These are phyloP conservation scores for Nymphalis polychloros DNA, from an alignment of 2,888 invertebrate species.

Conservation along the genomic window DNA sequence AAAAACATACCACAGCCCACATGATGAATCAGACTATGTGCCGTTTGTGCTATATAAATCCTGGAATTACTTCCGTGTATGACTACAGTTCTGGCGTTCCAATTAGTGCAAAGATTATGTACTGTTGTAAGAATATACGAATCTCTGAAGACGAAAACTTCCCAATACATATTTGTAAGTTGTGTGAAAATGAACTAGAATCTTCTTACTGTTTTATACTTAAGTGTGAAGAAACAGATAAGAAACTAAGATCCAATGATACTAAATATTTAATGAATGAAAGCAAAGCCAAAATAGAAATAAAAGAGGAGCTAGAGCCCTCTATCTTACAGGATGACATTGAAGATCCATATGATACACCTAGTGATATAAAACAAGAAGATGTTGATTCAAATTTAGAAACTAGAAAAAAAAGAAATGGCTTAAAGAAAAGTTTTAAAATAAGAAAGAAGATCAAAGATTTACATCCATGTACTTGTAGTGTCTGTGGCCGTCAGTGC, in stretches of 20 bases:
- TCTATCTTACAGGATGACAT: constrained; percentile 39
- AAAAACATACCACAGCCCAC: neutral
- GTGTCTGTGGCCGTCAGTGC: constrained; percentile 54
- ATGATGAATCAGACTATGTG: constrained; percentile 55
- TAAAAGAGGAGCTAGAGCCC: constrained; percentile 51
- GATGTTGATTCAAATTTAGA: neutral
- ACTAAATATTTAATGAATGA: constrained; percentile 20
- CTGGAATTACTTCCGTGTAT: constrained; percentile 54
- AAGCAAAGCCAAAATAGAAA: constrained; percentile 45
- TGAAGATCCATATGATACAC: constrained; percentile 26
- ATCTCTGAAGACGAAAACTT: constrained; percentile 57
- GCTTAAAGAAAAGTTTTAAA: constrained; percentile 6
- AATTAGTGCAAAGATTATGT: constrained; percentile 54
- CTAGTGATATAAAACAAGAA: constrained; percentile 19
- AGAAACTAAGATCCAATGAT: constrained; percentile 48
- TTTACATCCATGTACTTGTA: constrained; percentile 45
- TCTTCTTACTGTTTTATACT: constrained; percentile 56
- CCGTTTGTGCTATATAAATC: constrained; percentile 57
- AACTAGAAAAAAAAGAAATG: neutral
- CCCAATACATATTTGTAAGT: constrained; percentile 54
- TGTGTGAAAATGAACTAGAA: constrained; percentile 54
- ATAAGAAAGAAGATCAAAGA: constrained; percentile 23
- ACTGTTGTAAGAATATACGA: constrained; percentile 57
- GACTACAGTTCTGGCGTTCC: constrained; percentile 41
- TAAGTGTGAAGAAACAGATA: constrained; percentile 62